Evolutionary conservation across 1,140 invertebrate genomes (phyloP).

Genomic region (Drosophila bipectinata): DNA sequence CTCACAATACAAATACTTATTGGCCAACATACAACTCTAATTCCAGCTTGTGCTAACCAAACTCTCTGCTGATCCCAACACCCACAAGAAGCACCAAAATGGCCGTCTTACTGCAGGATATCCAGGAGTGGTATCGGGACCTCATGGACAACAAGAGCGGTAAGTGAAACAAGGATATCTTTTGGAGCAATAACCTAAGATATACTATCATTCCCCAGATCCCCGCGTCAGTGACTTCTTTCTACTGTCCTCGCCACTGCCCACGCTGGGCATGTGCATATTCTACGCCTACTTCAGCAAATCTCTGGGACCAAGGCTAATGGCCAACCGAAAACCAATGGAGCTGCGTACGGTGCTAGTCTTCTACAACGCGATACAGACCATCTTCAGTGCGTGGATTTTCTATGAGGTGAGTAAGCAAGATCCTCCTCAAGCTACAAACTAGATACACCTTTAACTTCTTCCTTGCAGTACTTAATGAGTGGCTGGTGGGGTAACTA

Average conservation of each 20-base stretch:
- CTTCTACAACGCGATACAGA: slow-evolving; percentile 95
- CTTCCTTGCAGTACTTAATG: slow-evolving; percentile 89
- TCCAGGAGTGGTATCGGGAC: slow-evolving; percentile 90
- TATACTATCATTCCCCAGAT: slow-evolving; percentile 86
- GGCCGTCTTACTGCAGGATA: slow-evolving; percentile 85
- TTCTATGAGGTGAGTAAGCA: slow-evolving; percentile 91
- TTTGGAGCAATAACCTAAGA: too few species aligned
- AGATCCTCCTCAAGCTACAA: not conserved
- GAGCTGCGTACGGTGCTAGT: slow-evolving; percentile 92
- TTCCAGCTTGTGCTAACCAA: slow-evolving; percentile 15
- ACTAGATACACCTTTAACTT: not conserved
- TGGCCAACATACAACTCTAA: slow-evolving; percentile 1
- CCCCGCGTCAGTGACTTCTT: slow-evolving; percentile 94
- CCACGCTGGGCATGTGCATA: slow-evolving; percentile 93
- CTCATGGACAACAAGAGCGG: slow-evolving; percentile 92
- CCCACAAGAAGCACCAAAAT: slow-evolving; percentile 54
- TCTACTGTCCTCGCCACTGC: slow-evolving; percentile 96
- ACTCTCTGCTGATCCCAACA: slow-evolving; percentile 12
- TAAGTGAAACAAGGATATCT: slow-evolving; percentile 84
- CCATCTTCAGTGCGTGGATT: slow-evolving; percentile 95
- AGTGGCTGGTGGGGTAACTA: slow-evolving; percentile 94
- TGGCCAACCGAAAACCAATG: slow-evolving; percentile 96
- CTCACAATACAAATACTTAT: not conserved
- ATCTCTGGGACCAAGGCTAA: slow-evolving; percentile 92
- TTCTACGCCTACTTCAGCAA: slow-evolving; percentile 94